Base-by-base conservation (phyloP, 2,113 vertebrate genomes). In the Nothoprocta pentlandii region DNA sequence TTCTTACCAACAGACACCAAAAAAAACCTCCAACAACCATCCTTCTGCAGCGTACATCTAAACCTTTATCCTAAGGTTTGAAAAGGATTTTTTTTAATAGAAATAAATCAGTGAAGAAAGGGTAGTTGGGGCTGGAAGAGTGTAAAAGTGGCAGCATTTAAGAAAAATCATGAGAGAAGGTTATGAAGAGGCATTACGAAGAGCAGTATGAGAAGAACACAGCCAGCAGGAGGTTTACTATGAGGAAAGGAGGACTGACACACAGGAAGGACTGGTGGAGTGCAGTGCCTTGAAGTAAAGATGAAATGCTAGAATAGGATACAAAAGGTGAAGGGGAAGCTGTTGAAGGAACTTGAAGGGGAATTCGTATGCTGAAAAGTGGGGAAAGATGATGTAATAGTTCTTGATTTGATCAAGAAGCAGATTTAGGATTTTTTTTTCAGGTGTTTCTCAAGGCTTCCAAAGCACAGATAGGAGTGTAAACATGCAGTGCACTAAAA, bases 261-360 rank as follows among this genome's bases (percentile, higher is more conserved):
- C 42, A 36, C 49, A 46, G 91, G 91, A 89, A 77, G 78, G 63
- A 67, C 70, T 87, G 78, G 63, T 85, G 44, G 63, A 92, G 54
- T 87, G 74, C 42, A 64, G n/a, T 59, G 54, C 87, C 87, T 92
- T 95, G 89, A 94, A 92, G 79, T 64, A 30, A 89, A 85, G 87
- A 89, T 92, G 71, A 93, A 95, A 92, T 86, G 80, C 76, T 54
- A n/a, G 41, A 80, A 66, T 70, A 63, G 0, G 34, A 87, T 84
- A 87, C 76, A 91, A 85, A 94, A 92, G 81, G 75, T 92, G 71
- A 92, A 91, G 79, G 26, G 54, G 42, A 96, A 94, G 22, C 26
- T 34, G 73, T 17, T 96, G 87, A 93, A 87, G 87, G 54, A 87
- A 87, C n/a, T 83, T 85, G 39, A 94, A 87, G 78, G 53, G 58